Conservation (phyloP, 2,113 vertebrate genomes). For the Arvicanthis niloticus region DNA sequence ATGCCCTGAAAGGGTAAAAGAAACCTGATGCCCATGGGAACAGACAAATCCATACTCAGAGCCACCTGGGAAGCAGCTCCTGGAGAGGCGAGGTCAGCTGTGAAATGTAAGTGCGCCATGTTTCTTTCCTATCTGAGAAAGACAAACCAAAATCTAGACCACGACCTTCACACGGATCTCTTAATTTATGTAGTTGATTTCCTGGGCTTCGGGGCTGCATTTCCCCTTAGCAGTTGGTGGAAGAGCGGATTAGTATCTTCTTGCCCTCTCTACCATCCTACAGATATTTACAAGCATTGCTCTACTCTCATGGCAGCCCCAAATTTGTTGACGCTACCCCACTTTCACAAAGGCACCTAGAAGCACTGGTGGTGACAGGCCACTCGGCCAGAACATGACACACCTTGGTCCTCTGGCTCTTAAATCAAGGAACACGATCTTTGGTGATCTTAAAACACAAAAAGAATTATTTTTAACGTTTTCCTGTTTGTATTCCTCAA, state of each 20-base stretch:
- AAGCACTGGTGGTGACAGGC: rapidly evolving
- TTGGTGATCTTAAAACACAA: not conserved
- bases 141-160: not conserved
- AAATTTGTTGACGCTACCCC: not conserved
- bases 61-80: not conserved
- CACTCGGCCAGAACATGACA: not conserved
- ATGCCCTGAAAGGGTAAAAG: not conserved
- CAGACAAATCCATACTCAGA: not conserved
- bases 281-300: not conserved
- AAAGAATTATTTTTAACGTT: not conserved
- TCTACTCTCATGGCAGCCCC: not conserved
- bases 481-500: not conserved
- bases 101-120: rapidly evolving
- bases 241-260: not conserved
- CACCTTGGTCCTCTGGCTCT: not conserved
- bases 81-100: not conserved
- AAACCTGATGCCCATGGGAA: not conserved
- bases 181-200: not conserved
- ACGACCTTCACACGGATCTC: not conserved
- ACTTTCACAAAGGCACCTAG: not conserved
- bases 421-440: not conserved
- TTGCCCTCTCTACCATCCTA: not conserved
- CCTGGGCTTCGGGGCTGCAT: not conserved
- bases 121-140: not conserved
- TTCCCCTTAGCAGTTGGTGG: not conserved